Evolutionary conservation across 2,888 invertebrate species (phyloP).

Genomic region (Diadromus collaris): DNA sequence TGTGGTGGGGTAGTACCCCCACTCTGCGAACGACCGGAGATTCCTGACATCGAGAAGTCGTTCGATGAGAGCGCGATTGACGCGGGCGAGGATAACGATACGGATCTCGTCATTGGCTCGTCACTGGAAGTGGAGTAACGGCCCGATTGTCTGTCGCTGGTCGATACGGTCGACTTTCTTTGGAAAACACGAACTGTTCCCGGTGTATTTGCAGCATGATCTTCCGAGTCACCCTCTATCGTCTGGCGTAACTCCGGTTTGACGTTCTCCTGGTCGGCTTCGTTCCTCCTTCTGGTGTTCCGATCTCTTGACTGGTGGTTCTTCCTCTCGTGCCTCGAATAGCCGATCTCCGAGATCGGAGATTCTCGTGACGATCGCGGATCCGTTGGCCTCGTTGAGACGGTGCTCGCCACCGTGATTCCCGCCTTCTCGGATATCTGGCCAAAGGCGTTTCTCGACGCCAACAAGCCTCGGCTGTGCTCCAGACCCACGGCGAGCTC

Average conservation of each 20-base stretch:
- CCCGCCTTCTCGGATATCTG: neutral
- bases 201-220: too few relatives aligned
- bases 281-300: neutral
- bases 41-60: neutral
- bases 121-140: neutral
- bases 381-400: constrained; percentile 2
- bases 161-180: neutral
- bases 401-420: neutral
- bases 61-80: neutral
- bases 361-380: constrained; percentile 10
- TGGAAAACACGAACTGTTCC: neutral
- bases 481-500: constrained; percentile 11
- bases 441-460: neutral
- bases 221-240: neutral
- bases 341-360: constrained; percentile 4
- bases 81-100: constrained; percentile 19
- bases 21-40: neutral
- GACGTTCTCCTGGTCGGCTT: neutral
- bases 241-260: neutral
- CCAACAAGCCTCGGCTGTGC: constrained; percentile 2
- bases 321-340: neutral
- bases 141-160: neutral
- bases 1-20: neutral
- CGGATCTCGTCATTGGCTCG: constrained; percentile 4
- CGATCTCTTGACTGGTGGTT: constrained; percentile 4